Evolutionary conservation across 2,797 vertebrate species (phyloP).

Genomic region (Premnoplex brunnescens): DNA sequence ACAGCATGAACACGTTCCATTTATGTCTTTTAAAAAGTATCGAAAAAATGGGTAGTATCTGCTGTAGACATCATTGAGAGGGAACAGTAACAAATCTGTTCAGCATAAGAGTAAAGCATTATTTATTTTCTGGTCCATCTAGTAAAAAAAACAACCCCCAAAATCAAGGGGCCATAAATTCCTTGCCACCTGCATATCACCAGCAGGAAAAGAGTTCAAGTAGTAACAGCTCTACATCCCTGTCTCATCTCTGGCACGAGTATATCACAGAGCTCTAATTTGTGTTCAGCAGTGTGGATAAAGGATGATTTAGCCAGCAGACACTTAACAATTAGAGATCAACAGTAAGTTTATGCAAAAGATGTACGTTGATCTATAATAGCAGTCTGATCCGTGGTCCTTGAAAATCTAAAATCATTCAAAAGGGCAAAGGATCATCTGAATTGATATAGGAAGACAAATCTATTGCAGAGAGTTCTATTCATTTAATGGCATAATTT

Average conservation of each 20-base stretch:
- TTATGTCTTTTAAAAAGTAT: background rate
- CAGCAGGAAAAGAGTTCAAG: background rate
- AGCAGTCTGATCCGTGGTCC: background rate
- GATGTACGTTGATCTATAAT: background rate
- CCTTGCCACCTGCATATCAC: background rate
- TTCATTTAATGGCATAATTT: background rate
- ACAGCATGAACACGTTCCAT: background rate
- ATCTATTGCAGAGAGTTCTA: background rate
- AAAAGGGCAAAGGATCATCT: background rate
- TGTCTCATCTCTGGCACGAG: background rate
- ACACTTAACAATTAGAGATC: background rate
- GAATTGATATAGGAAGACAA: background rate
- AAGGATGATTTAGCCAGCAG: background rate
- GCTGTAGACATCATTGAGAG: background rate
- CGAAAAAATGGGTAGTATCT: background rate
- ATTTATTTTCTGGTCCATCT: background rate
- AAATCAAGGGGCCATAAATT: background rate
- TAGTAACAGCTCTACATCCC: background rate
- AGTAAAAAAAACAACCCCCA: fast-evolving
- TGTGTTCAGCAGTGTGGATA: background rate
- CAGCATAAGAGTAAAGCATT: background rate
- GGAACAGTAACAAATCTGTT: background rate
- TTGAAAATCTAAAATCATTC: background rate
- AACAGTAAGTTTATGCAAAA: background rate
- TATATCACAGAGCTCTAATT: background rate